Conservation (phyloP, 2,113 vertebrate genomes). For the Indicator indicator region DNA sequence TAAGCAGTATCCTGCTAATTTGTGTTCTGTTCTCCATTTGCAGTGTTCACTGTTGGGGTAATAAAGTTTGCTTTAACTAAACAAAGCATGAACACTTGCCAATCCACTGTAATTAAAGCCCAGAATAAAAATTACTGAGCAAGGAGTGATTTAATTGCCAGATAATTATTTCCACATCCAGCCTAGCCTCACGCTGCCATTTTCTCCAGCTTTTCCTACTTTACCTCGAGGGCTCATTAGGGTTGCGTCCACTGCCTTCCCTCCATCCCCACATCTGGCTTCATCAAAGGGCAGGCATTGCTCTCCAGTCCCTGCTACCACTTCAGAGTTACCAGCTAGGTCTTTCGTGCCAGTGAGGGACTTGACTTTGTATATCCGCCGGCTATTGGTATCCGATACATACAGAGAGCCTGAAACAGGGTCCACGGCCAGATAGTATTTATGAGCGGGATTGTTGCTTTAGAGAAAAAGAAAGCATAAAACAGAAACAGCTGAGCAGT, state of each 20-base stretch:
- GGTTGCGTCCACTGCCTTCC: conserved; percentile 95
- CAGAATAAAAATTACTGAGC: conserved; percentile 61
- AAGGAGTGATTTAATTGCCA: conserved; percentile 36
- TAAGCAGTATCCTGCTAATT: conserved; percentile 4
- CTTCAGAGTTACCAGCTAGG: conserved; percentile 90
- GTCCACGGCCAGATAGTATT: conserved; percentile 98
- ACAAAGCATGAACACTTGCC: conserved; percentile 61
- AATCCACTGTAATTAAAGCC: conserved; percentile 52
- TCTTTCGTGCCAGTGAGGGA: conserved; percentile 87
- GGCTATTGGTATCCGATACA: conserved; percentile 96
- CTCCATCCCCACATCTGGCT: conserved; percentile 93
- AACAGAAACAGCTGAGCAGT: conserved; percentile 60
- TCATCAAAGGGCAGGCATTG: conserved; percentile 98
- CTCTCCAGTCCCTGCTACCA: conserved; percentile 95
- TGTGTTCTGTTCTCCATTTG: conserved; percentile 43
- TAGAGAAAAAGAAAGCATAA: conserved; percentile 60
- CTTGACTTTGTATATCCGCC: conserved; percentile 90
- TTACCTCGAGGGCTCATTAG: conserved; percentile 98
- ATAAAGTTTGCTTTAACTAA: conserved; percentile 67
- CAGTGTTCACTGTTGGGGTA: not conserved
- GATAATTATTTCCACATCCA: conserved; percentile 56
- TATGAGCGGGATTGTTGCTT: conserved; percentile 98
- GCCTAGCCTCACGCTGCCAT: not conserved
- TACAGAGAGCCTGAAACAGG: conserved; percentile 93
- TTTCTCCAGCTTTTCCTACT: conserved; percentile 1